Conservation (phyloP, 2,113 vertebrate genomes). For the Casuarius casuarius region DNA sequence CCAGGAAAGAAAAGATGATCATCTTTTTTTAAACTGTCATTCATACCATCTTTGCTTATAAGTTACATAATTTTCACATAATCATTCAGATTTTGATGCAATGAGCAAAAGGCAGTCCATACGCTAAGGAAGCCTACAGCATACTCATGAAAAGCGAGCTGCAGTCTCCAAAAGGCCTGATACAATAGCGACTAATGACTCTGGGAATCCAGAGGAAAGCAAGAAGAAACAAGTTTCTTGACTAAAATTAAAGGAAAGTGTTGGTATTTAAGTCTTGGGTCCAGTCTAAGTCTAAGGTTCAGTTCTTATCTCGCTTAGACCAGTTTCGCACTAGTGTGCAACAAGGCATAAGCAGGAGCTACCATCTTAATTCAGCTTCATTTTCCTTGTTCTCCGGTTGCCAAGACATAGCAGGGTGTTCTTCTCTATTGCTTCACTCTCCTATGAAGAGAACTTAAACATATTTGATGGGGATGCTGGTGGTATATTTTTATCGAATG, state of each 20-base stretch:
- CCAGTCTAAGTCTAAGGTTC: background rate
- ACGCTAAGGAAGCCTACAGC: background rate
- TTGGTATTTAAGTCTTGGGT: background rate
- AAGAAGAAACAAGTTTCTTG: background rate
- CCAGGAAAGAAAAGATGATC: background rate
- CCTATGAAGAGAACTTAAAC: background rate
- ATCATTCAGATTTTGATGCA: background rate
- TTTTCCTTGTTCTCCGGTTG: background rate
- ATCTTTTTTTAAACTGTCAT: background rate
- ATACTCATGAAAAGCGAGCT: background rate
- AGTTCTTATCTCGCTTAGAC: background rate
- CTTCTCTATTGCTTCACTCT: background rate
- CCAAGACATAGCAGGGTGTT: background rate
- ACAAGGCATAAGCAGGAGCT: fast-evolving
- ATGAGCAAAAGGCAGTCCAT: background rate
- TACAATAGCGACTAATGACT: background rate
- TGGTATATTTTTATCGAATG: background rate
- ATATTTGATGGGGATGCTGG: background rate
- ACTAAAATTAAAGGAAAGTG: background rate
- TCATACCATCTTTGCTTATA: background rate
- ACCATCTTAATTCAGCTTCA: background rate
- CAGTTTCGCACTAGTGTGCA: background rate
- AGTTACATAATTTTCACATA: background rate
- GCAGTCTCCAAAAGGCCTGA: background rate
- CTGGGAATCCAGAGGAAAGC: background rate